A percentile compares a stretch with the other conserved stretches of the same genome.
Conservation (phyloP, 2,113 vertebrate species). For the Cynocephalus volans region DNA sequence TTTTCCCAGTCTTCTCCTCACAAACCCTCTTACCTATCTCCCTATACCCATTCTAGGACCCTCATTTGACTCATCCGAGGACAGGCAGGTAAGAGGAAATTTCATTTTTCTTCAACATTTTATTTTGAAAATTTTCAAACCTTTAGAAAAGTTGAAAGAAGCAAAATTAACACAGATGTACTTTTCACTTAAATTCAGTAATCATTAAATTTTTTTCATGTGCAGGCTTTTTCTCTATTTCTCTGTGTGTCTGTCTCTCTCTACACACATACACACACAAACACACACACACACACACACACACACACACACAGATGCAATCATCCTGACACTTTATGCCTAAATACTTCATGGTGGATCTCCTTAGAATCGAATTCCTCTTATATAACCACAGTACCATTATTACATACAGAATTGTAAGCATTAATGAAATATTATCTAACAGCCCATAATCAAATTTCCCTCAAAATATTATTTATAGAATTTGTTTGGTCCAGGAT, state of each 20-base stretch:
- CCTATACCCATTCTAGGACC: not conserved
- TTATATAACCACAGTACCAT: not conserved
- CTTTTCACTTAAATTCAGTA: slow-evolving; percentile 2
- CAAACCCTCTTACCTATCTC: not conserved
- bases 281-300: not conserved
- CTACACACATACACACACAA: not conserved
- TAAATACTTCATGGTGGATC: not conserved
- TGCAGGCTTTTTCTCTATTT: not conserved
- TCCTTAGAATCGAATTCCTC: slow-evolving; percentile 17
- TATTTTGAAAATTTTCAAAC: slow-evolving; percentile 6
- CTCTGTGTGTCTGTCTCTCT: not conserved
- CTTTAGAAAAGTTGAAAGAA: slow-evolving; percentile 25
- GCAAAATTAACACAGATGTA: not conserved
- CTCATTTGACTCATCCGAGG: not conserved
- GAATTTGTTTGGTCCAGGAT: not conserved
- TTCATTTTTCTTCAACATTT: slow-evolving; percentile 40
- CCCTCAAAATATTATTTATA: not conserved
- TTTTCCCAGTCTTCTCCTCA: not conserved
- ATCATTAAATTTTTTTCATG: not conserved
- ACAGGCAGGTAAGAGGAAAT: not conserved
- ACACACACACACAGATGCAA: not conserved
- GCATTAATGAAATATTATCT: slow-evolving; percentile 16
- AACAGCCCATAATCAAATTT: slow-evolving; percentile 11
- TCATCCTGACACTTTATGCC: not conserved
- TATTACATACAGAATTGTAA: slow-evolving; percentile 9